These are phyloP conservation scores for Podilymbus podiceps DNA, from an alignment of 2,113 vertebrate species.

Conservation along the genomic window DNA sequence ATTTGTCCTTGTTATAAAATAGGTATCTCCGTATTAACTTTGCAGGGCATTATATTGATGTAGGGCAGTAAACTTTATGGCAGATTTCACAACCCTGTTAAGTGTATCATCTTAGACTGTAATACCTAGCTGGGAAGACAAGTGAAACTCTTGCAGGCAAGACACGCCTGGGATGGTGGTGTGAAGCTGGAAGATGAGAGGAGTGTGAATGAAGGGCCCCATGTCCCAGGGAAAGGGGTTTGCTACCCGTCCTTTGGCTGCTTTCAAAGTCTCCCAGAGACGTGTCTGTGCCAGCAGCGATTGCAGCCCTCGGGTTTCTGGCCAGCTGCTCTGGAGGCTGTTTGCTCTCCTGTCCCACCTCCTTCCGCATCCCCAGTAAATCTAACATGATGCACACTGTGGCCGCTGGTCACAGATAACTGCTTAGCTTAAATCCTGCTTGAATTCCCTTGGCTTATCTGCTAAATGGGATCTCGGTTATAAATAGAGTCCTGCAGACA, in stretches of 20 bases:
- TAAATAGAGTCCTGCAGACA: conserved; percentile 48
- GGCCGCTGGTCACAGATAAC: conserved; percentile 54
- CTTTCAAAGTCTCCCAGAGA: neutral
- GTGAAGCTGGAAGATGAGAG: neutral
- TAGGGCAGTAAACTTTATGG: conserved; percentile 55
- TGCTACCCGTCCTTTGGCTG: neutral
- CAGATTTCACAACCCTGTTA: conserved; percentile 66
- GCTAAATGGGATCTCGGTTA: conserved; percentile 40
- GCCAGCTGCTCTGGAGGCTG: neutral
- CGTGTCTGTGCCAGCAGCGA: neutral
- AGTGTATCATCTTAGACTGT: conserved; percentile 15
- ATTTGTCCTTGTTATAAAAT: conserved; percentile 63
- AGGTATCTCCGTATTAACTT: conserved; percentile 50
- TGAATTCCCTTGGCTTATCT: conserved; percentile 57
- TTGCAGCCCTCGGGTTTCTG: neutral
- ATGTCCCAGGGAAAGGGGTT: neutral
- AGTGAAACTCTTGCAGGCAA: neutral
- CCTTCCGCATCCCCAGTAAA: neutral
- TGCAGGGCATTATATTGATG: conserved; percentile 62
- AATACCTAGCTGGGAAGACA: neutral
- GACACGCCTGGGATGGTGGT: neutral
- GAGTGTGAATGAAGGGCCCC: neutral
- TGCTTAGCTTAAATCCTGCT: conserved; percentile 63
- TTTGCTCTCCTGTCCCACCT: neutral
- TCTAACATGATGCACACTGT: neutral